Conservation (phyloP, 1,140 invertebrate species). For the Calliphora vicina region DNA sequence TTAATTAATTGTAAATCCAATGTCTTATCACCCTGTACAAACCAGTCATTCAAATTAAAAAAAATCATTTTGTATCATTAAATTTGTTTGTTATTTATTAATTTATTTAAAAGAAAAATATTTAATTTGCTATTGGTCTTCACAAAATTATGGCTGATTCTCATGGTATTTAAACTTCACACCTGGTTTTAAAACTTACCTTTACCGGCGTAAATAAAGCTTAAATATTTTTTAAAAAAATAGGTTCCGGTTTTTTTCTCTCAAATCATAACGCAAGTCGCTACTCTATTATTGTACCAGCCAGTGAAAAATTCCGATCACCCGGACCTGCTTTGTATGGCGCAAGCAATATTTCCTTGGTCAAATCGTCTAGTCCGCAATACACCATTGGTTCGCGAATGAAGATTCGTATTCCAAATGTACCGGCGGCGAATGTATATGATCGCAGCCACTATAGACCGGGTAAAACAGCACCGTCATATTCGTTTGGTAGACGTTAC, state of each 20-base stretch:
- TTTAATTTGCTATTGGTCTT: not conserved
- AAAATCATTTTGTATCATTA: too few species aligned
- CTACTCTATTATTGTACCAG: not conserved
- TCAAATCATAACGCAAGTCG: not conserved
- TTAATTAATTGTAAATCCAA: too few species aligned
- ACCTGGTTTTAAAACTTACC: not conserved
- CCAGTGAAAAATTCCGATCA: conserved; percentile 52
- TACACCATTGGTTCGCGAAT: conserved; percentile 59
- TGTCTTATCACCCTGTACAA: too few species aligned
- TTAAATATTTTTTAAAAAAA: not conserved
- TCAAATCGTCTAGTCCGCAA: conserved; percentile 48
- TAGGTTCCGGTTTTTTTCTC: not conserved
- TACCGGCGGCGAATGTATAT: conserved; percentile 64
- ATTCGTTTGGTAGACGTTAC: conserved; percentile 55
- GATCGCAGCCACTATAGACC: conserved; percentile 56
- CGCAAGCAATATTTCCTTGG: conserved; percentile 52
- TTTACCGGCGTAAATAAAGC: not conserved
- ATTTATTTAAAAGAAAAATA: too few species aligned
- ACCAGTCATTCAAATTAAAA: too few species aligned
- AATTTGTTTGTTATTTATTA: too few species aligned
- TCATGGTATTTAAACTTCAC: not conserved
- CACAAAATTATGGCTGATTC: not conserved
- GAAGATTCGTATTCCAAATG: conserved; percentile 38
- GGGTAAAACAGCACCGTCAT: conserved; percentile 47
- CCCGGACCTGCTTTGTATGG: conserved; percentile 70